These are phyloP conservation scores for Tetranychus piercei DNA, from an alignment of 2,888 invertebrate genomes.

Conservation along the genomic window DNA sequence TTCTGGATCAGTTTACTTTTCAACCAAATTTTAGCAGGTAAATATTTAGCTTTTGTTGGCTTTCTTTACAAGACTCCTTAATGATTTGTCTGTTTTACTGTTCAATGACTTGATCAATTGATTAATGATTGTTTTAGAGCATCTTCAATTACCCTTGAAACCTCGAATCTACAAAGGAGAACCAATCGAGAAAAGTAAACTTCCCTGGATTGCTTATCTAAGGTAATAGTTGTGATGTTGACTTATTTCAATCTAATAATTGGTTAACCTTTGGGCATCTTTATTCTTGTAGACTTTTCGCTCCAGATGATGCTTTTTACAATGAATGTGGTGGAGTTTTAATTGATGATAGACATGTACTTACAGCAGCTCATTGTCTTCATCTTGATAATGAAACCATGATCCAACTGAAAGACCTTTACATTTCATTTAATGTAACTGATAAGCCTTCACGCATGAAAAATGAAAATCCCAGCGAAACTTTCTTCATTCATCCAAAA, in stretches of 20 bases:
- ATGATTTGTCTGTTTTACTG: too few species aligned
- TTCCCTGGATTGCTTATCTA: background rate
- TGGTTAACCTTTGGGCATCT: background rate
- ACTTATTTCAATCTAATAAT: background rate
- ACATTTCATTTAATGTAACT: background rate
- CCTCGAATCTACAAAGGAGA: background rate
- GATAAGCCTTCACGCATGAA: background rate
- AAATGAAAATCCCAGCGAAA: background rate
- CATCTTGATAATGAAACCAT: background rate
- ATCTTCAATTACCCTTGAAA: background rate
- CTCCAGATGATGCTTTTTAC: background rate
- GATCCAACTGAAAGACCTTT: background rate
- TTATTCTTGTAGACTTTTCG: background rate
- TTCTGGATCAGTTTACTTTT: too few species aligned
- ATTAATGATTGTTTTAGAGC: too few species aligned
- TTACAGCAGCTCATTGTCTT: background rate
- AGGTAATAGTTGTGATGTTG: background rate
- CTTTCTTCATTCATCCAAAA: background rate
- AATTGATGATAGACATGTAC: background rate
- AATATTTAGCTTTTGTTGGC: too few species aligned
- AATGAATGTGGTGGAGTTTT: background rate
- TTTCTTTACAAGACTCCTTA: too few species aligned
- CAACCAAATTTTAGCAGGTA: too few species aligned
- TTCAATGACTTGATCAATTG: too few species aligned
- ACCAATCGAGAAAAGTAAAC: background rate